Base-by-base conservation (phyloP, 2,797 vertebrate genomes). In the Sebastes minor region DNA sequence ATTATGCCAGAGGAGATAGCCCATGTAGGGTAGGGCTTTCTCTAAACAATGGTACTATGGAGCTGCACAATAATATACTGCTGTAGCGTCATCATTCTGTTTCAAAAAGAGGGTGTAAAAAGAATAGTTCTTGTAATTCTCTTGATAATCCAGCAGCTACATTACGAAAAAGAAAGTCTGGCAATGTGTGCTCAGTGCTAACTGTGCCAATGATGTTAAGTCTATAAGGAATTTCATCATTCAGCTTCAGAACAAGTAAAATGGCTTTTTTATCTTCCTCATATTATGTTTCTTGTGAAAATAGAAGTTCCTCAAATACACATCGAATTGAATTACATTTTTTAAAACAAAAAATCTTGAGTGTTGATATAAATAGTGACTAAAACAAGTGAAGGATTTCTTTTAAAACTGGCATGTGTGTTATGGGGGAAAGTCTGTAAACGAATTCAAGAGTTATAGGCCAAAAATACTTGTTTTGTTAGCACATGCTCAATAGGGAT, bases 211-310 rank as follows among this genome's bases (percentile, higher is more conserved):
- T 80, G 80, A 84, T 81, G 86, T 89, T 80, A 80, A 82, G 79
- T 90, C 88, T 60, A 71, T 79, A 62, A 88, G 73, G 83, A 86
- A 86, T 84, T 85, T 86, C 84, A 78, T 87, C 84, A 89, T 67
- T 76, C 73, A 67, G 78, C 78, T 84, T 74, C 74, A 64, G 76
- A 78, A 64, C 30, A 80, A 80, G 66, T 35, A 5, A 76, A 81
- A 70, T 71, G 20, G 32, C 55, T 78, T 86, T 74, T 70, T 86
- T 80, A 79, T 77, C 38, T 75, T 59, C 22, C 32, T 13, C 23
- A 18, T 59, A 11, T 69, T 70, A 10, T 76, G 71, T 74, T 81
- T 68, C 57, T 64, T 32, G 27, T 72, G 16, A 53, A 79, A 78
- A 62, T 23, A 35, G 28, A 66, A 38, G 55, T 69, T 64, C 20